Evolutionary conservation across 2,797 vertebrate genomes (phyloP), one percentile per base, ranked within the genome.

Genomic region (Sardinella longiceps): DNA sequence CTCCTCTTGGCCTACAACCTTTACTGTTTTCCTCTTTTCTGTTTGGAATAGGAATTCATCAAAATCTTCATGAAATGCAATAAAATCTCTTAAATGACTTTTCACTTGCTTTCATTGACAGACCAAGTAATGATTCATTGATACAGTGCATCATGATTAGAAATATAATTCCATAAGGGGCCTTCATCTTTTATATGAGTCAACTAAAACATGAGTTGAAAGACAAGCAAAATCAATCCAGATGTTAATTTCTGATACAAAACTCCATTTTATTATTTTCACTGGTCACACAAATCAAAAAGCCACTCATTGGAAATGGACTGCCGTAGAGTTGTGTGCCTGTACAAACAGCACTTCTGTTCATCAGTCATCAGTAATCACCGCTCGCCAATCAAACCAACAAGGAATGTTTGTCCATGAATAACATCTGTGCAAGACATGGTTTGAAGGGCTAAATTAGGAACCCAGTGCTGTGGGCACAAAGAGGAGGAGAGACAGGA

Each of bases 251-350:
- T 91, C 94, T 94, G 91, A 96, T 96, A 97, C 90, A 97, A 96
- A 90, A 97, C 92, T 93, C 87, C 63, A 92, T 96, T 98, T 97
- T 97, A 97, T 96, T 95, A 90, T 94, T 96, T 95, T 87, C 95
- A 94, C 92, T 95, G 92, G 46, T 94, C 92, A 95, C 94, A 95
- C 94, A 87, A 45, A 94, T 88, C 87, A 89, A 90, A 51, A 92
- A 92, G 92, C 96, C 88, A 93, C 91, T 95, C 93, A 89, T 92
- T 95, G 91, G 90, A 95, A 94, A 94, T 93, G 92, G 93, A 94
- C 95, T 94, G 93, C 88, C 92, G 94, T 90, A 83, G 81, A 80
- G 50, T 58, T 84, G 48, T 80, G 60, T 89, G 74, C 84, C 84
- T 81, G 87, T 85, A 82, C 86, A 88, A 87, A 92, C 88, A 87